phyloP scores from a whole-genome alignment of 2,888 invertebrate species.

The Diadromus collaris region DNA sequence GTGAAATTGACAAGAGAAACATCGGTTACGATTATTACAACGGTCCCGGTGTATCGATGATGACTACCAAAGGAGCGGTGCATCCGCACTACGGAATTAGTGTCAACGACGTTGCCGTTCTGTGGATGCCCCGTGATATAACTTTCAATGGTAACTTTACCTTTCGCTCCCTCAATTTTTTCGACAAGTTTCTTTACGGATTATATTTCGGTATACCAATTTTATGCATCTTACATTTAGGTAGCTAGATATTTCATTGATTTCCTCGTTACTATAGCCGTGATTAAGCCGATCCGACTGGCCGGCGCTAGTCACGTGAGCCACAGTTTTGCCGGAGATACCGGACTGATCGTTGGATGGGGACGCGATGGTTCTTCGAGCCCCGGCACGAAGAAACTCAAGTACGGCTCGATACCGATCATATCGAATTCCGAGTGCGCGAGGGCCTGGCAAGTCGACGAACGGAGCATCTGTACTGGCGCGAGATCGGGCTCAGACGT shows the following conservation, averaged over 20 bases:
- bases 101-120: slow-evolving; percentile 65
- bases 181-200: neutral
- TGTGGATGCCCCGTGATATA: slow-evolving; percentile 67
- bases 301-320: slow-evolving; percentile 20
- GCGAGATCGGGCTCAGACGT: slow-evolving; percentile 58
- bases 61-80: slow-evolving; percentile 51
- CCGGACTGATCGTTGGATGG: slow-evolving; percentile 65
- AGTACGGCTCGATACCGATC: slow-evolving; percentile 62
- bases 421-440: slow-evolving; percentile 60
- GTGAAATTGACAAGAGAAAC: slow-evolving; percentile 60
- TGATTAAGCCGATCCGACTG: slow-evolving; percentile 62
- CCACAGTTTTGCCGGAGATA: slow-evolving; percentile 15
- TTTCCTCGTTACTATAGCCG: slow-evolving; percentile 54
- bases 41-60: slow-evolving; percentile 66
- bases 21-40: slow-evolving; percentile 59
- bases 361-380: slow-evolving; percentile 52
- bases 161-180: neutral
- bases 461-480: slow-evolving; percentile 64
- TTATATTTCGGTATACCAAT: too few species aligned
- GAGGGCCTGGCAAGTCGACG: slow-evolving; percentile 56
- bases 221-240: too few species aligned
- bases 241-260: neutral
- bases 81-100: slow-evolving; percentile 60
- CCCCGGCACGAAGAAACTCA: slow-evolving; percentile 46
- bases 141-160: slow-evolving; percentile 63